phyloP scores from a whole-genome alignment of 2,888 invertebrate species.

The Trichogramma evanescens region DNA sequence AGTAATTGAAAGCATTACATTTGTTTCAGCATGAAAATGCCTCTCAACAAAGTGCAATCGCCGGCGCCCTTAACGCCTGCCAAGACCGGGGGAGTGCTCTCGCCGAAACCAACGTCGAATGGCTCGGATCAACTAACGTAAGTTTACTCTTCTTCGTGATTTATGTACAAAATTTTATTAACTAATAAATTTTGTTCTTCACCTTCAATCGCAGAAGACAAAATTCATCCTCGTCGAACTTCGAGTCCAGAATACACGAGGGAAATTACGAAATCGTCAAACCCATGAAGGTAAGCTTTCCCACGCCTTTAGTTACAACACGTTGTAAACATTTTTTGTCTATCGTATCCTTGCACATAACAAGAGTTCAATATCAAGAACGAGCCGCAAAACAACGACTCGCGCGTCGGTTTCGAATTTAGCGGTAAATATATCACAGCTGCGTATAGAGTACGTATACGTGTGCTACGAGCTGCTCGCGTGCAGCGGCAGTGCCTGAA shows the following conservation, averaged over 20 bases:
- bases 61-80: constrained; percentile 41
- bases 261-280: constrained; percentile 46
- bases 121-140: constrained; percentile 35
- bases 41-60: constrained; percentile 42
- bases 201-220: constrained; percentile 26
- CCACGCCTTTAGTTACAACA: background rate
- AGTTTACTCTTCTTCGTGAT: constrained; percentile 5
- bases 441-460: no score
- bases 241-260: constrained; percentile 40
- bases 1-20: background rate
- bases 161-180: background rate
- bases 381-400: no score
- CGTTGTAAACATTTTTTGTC: background rate
- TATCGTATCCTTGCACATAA: background rate
- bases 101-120: constrained; percentile 42
- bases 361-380: background rate
- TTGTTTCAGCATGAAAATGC: constrained; percentile 39
- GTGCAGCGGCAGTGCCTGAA: no score
- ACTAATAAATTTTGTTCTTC: background rate
- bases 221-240: constrained; percentile 25
- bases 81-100: constrained; percentile 41
- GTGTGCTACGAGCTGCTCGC: no score
- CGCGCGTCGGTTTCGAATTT: no score
- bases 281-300: constrained; percentile 39
- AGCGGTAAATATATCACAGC: no score